phyloP scores from a whole-genome alignment of 2,113 vertebrate species.

The Pluvianellus socialis region DNA sequence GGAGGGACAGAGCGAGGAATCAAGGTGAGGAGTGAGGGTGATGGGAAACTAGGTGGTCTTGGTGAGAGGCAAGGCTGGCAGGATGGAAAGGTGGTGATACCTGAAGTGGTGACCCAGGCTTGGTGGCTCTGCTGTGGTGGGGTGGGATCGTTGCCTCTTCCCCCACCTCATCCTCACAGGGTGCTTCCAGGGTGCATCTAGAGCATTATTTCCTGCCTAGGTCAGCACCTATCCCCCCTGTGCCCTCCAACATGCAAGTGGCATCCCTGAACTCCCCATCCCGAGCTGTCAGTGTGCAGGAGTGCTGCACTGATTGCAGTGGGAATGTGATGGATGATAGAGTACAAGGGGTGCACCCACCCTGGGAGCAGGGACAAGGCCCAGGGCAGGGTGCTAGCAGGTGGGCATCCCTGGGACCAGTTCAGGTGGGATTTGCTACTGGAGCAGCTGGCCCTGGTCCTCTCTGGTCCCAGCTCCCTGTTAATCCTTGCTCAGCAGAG shows the following conservation, averaged over 20 bases:
- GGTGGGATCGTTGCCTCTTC: neutral
- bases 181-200: neutral
- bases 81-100: neutral
- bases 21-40: neutral
- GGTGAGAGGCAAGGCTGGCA: neutral
- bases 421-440: neutral
- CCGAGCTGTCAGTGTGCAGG: accelerated
- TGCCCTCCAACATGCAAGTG: neutral
- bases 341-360: no score
- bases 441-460: neutral
- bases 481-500: neutral
- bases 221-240: neutral
- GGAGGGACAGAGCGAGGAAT: neutral
- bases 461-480: neutral
- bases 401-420: neutral
- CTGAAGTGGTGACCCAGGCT: neutral
- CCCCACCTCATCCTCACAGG: neutral
- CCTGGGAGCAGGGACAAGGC: neutral
- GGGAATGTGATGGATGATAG: neutral
- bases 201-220: neutral
- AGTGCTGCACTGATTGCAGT: neutral
- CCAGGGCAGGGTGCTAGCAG: neutral
- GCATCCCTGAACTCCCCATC: neutral
- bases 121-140: neutral
- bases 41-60: neutral